Percentiles rank a stretch among this genome's conserved stretches.
Conservation (phyloP, 2,113 vertebrate species). For the Phrynosoma platyrhinos region DNA sequence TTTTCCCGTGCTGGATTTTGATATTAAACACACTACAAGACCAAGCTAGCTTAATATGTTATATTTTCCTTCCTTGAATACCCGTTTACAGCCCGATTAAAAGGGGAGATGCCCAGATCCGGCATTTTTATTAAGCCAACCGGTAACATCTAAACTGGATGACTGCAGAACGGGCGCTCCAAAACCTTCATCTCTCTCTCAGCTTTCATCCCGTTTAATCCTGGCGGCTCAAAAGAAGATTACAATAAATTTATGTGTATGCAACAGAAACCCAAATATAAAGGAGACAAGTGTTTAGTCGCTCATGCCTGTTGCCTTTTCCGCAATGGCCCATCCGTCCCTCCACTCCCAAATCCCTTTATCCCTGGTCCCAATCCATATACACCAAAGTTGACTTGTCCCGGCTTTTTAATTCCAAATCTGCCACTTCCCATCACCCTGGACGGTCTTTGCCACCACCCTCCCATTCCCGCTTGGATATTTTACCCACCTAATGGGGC, state of each 20-base stretch:
- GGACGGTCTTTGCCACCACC: too few species aligned
- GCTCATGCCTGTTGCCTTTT: neutral
- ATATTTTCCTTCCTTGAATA: neutral
- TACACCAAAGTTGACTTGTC: too few species aligned
- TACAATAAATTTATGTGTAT: neutral
- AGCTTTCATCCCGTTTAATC: neutral
- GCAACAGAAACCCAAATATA: neutral
- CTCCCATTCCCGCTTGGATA: too few species aligned
- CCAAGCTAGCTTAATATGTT: neutral
- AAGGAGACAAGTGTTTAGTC: neutral
- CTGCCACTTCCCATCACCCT: rapidly evolving
- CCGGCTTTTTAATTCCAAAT: too few species aligned
- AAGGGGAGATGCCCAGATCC: neutral
- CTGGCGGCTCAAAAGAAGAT: neutral
- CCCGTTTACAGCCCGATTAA: neutral
- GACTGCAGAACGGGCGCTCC: neutral
- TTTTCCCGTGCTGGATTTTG: neutral
- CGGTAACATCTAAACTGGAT: neutral
- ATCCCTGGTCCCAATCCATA: neutral
- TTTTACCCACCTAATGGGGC: conserved; percentile 85
- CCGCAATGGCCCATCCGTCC: neutral
- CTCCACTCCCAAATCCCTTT: too few species aligned
- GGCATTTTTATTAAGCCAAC: neutral
- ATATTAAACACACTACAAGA: neutral
- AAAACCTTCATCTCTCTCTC: neutral